A percentile compares a stretch with the other conserved stretches of the same genome.
Evolutionary conservation across 2,888 invertebrate species (phyloP).

Genomic region (Caenorhabditis angaria): DNA sequence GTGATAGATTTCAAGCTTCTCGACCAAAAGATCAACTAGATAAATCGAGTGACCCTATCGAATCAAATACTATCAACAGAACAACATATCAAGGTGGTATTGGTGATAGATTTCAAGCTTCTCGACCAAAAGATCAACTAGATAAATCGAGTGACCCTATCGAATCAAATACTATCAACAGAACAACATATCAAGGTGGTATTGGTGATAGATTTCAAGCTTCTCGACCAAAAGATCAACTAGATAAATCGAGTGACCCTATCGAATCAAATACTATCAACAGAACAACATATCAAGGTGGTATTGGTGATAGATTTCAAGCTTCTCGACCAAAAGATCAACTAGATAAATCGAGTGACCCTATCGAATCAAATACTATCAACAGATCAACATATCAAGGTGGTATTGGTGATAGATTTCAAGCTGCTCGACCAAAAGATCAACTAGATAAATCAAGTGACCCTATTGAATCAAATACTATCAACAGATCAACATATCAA

Average conservation of each 20-base stretch:
- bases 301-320: slow-evolving; percentile 15
- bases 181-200: slow-evolving; percentile 20
- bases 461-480: slow-evolving; percentile 10
- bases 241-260: slow-evolving; percentile 13
- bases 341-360: slow-evolving; percentile 12
- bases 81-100: slow-evolving; percentile 19
- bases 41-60: slow-evolving; percentile 10
- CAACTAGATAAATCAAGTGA: slow-evolving; percentile 12
- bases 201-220: slow-evolving; percentile 16
- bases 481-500: slow-evolving; percentile 20
- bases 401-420: slow-evolving; percentile 15
- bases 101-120: slow-evolving; percentile 14
- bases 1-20: slow-evolving; percentile 13
- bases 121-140: slow-evolving; percentile 16
- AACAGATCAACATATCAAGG: slow-evolving; percentile 22
- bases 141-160: slow-evolving; percentile 15
- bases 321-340: slow-evolving; percentile 15
- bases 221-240: slow-evolving; percentile 14
- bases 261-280: slow-evolving; percentile 16
- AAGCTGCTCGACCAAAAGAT: slow-evolving; percentile 16
- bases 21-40: slow-evolving; percentile 17
- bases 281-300: slow-evolving; percentile 18
- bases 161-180: slow-evolving; percentile 13
- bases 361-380: slow-evolving; percentile 14
- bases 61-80: slow-evolving; percentile 15